Evolutionary conservation across 1,140 invertebrate genomes (phyloP).

Genomic region (Drosophila trapezifrons): DNA sequence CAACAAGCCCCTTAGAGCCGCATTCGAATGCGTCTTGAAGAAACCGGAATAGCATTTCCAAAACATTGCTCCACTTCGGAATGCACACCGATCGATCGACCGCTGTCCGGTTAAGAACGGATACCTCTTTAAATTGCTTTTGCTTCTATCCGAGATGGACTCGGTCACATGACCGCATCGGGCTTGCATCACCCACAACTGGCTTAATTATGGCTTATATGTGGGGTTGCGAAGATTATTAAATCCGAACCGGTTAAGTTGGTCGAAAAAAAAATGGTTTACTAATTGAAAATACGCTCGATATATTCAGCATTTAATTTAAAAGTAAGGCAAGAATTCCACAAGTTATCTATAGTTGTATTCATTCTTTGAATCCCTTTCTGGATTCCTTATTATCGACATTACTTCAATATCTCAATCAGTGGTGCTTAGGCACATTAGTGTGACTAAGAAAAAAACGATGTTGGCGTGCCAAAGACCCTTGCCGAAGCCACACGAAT

Average conservation of each 20-base stretch:
- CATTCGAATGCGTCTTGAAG: constrained; percentile 14
- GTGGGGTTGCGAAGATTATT: background rate
- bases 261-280: background rate
- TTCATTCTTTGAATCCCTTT: too few relatives aligned
- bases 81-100: too few relatives aligned
- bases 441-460: too few relatives aligned
- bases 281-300: constrained; percentile 4
- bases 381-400: background rate
- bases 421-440: too few relatives aligned
- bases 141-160: constrained; percentile 16
- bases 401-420: too few relatives aligned
- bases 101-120: constrained; percentile 28
- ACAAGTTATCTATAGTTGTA: too few relatives aligned
- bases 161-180: constrained; percentile 17
- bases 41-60: constrained; percentile 30
- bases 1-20: constrained; percentile 20
- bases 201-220: constrained; percentile 10
- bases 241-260: constrained; percentile 8
- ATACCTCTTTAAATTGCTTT: constrained; percentile 14
- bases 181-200: constrained; percentile 26
- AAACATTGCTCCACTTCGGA: constrained; percentile 33
- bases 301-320: constrained; percentile 2
- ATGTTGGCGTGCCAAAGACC: too few relatives aligned
- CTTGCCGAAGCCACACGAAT: too few relatives aligned
- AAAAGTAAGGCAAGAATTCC: background rate